Conservation (phyloP, 2,888 invertebrate species). For the Tryphoninae sp. region DNA sequence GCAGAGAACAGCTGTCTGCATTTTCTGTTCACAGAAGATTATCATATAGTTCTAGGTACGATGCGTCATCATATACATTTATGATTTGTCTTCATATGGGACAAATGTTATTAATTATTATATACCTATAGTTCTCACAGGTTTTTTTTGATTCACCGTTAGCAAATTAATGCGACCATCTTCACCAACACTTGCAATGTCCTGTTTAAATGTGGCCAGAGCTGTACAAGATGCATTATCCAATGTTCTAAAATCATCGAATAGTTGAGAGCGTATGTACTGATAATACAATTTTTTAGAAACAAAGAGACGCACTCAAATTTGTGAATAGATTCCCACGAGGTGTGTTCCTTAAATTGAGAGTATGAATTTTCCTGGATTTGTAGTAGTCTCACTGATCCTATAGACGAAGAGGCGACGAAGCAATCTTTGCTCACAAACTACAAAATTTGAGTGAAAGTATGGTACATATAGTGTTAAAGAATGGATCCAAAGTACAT, state of each 20-base stretch:
- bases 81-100: background rate
- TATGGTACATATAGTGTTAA: too few relatives aligned
- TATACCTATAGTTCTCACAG: conserved; percentile 83
- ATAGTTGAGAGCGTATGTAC: background rate
- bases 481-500: too few relatives aligned
- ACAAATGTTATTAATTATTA: background rate
- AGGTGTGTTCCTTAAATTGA: conserved; percentile 84
- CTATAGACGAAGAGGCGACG: conserved; percentile 84
- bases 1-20: conserved; percentile 92
- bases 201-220: conserved; percentile 88
- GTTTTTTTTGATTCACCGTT: conserved; percentile 82
- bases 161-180: conserved; percentile 88
- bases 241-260: conserved; percentile 70
- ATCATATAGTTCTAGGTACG: background rate
- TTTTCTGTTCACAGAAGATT: conserved; percentile 82
- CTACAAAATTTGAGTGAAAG: conserved; percentile 73
- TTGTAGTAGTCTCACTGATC: conserved; percentile 86
- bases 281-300: conserved; percentile 5
- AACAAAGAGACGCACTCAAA: conserved; percentile 81
- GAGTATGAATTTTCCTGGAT: conserved; percentile 84
- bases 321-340: conserved; percentile 87
- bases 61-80: background rate
- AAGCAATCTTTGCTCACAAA: conserved; percentile 87
- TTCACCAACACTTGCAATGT: conserved; percentile 92
- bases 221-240: conserved; percentile 88